Base-by-base conservation (phyloP, 2,113 vertebrate genomes). In the Microcebus griseorufus region DNA sequence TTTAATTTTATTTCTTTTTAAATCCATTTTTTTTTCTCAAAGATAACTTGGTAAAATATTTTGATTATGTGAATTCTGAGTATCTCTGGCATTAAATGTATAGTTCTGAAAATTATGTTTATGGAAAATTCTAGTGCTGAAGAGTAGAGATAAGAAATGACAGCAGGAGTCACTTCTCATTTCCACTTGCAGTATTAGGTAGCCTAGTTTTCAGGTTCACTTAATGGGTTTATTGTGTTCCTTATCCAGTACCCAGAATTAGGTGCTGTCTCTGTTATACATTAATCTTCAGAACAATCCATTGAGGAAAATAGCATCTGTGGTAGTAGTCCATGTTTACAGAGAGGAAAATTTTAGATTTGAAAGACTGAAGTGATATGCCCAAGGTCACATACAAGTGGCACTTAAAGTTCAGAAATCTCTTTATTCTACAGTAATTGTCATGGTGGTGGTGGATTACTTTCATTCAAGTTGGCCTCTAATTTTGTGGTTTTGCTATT, bases 401-500 rank as follows among this genome's bases (percentile, higher is more conserved):
- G 45, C 58, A 69, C 51, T 88, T 67, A 73, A 51, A 96, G 39
- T 86, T 88, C 73, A 39, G 58, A 22, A 45, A 25, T 51, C 45
- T 75, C 25, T 25, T 65, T 65, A 62, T 67, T 82, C 70, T 84
- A 45, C 86, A 37, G 25, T 78, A 72, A 88, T 79, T 87, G 37
- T 58, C 2, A 16, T 94, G 42, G 42, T 69, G 34, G 17, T 37
- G 34, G 34, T 7, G 22, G 20, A 82, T 80, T 83, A 67, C 72
- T 88, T 65, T 93, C 18, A 75, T 88, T 58, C 78, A 37, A 62
- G 9, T 83, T 48, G 18, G 16, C 37, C 60, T 79, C 34, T 51
- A 87, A 65, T 73, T 88, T 83, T 70, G n/a, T 95, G 45, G 39
- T 69, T 90, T 95, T 55, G 60, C 20, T 93, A 45, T 53, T 86